Evolutionary conservation across 2,797 vertebrate species (phyloP).

Genomic region (Myotis findleyi): DNA sequence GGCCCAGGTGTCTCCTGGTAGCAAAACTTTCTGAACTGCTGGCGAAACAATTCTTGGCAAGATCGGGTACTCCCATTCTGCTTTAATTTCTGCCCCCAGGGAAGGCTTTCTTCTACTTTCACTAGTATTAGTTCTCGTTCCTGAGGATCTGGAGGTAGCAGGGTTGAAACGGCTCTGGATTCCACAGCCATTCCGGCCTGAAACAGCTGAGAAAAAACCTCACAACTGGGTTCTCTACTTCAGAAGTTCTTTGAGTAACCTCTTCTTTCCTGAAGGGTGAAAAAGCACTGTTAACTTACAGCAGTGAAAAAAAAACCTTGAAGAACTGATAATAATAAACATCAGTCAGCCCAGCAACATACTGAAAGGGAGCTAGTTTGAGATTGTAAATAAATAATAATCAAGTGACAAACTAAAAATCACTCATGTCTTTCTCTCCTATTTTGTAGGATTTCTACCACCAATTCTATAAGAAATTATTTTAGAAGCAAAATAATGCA

Average conservation of each 20-base stretch:
- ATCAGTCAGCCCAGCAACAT: not conserved
- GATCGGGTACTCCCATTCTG: conserved; percentile 62
- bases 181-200: conserved; percentile 71
- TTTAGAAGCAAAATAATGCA: conserved; percentile 32
- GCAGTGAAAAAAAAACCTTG: not conserved
- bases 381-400: conserved; percentile 34
- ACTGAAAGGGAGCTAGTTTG: not conserved
- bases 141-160: conserved; percentile 56
- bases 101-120: conserved; percentile 78
- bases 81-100: conserved; percentile 74
- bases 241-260: not conserved
- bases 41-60: conserved; percentile 80
- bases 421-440: not conserved
- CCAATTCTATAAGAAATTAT: not conserved
- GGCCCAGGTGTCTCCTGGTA: conserved; percentile 80
- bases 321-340: not conserved
- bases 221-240: not conserved
- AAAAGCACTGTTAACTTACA: conserved; percentile 54
- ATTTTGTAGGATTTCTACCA: not conserved
- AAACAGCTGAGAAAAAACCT: conserved; percentile 23
- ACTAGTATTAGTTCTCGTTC: conserved; percentile 71
- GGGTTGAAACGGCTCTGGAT: conserved; percentile 65
- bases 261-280: conserved; percentile 71
- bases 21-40: conserved; percentile 79
- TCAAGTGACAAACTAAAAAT: conserved; percentile 23